phyloP scores from a whole-genome alignment of 2,797 vertebrate species.

The Enteromius radiatus region DNA sequence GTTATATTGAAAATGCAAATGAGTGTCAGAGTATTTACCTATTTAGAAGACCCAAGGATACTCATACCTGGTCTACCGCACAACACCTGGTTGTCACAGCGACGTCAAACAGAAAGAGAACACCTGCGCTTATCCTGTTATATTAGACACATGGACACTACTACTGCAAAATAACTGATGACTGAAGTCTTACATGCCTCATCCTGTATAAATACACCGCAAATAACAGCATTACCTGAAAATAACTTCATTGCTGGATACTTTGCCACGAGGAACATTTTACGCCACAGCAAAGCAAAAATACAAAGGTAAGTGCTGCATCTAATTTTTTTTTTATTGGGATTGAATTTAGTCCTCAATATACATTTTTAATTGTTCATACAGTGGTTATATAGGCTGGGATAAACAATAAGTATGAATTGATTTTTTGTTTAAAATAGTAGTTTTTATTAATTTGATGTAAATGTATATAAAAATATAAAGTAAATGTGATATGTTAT shows the following conservation, averaged over 20 bases:
- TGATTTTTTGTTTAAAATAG: neutral
- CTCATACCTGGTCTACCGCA: neutral
- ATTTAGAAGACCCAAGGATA: constrained; percentile 26
- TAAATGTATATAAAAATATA: neutral
- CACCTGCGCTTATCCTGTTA: constrained; percentile 37
- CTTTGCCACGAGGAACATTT: neutral
- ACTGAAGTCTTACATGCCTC: neutral
- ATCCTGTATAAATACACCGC: neutral
- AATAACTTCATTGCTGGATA: neutral
- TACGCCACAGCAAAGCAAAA: neutral
- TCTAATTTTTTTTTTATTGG: neutral
- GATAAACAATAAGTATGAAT: neutral
- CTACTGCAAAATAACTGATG: constrained; percentile 22
- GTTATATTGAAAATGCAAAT: neutral
- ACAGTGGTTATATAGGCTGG: neutral
- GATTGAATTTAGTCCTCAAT: neutral
- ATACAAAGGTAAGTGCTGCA: constrained; percentile 10
- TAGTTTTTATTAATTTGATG: neutral
- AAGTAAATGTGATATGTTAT: neutral
- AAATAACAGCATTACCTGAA: neutral
- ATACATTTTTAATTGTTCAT: neutral
- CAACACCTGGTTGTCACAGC: constrained; percentile 49
- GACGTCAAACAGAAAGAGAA: constrained; percentile 53
- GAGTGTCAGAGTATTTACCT: neutral
- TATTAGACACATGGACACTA: constrained; percentile 20